These are phyloP conservation scores for Thryonomys swinderianus DNA, from an alignment of 2,113 vertebrate genomes.

Conservation along the genomic window DNA sequence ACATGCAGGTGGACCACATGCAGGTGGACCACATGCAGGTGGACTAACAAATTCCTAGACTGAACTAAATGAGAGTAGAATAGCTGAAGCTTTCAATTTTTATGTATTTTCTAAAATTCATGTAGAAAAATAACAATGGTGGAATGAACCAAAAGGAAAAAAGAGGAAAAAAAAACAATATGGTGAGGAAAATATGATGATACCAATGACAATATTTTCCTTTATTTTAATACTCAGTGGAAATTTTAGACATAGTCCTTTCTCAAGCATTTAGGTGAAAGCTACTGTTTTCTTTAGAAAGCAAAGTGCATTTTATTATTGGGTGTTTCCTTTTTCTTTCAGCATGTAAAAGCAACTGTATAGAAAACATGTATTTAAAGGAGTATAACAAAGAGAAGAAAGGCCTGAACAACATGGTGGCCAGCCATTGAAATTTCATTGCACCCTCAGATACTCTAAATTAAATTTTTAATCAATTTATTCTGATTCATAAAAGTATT, in stretches of 20 bases:
- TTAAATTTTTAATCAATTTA: conserved; percentile 51
- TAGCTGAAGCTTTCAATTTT: neutral
- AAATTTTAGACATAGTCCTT: neutral
- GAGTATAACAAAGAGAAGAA: neutral
- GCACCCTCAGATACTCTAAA: conserved; percentile 29
- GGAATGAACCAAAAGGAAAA: neutral
- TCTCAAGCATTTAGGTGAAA: neutral
- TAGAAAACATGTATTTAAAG: conserved; percentile 3
- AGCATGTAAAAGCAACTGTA: neutral
- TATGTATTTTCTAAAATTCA: neutral
- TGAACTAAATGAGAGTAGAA: neutral
- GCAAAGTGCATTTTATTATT: neutral
- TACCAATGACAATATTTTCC: neutral
- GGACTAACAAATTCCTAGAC: neutral
- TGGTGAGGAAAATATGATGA: neutral
- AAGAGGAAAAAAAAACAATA: neutral
- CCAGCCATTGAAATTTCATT: conserved; percentile 24
- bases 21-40: too few relatives aligned
- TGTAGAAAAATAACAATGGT: neutral
- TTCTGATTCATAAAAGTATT: neutral
- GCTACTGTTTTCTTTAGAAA: neutral
- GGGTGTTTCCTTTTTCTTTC: neutral
- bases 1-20: neutral
- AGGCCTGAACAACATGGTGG: neutral
- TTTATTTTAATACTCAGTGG: neutral